phyloP scores from a whole-genome alignment of 2,888 invertebrate species.

The Camptogramma bilineatum region DNA sequence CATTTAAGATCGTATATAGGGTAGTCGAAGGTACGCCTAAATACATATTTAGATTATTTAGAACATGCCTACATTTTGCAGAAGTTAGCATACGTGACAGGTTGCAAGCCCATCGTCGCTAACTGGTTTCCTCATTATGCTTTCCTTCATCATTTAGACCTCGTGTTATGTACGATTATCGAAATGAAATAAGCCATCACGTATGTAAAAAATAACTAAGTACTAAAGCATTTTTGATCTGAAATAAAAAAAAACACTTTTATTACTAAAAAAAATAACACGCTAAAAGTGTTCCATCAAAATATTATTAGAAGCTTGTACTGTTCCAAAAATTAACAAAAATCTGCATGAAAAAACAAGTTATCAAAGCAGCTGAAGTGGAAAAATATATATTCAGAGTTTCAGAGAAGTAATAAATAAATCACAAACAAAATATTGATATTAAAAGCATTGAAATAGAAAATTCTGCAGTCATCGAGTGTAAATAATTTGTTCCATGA shows the following conservation, averaged over 20 bases:
- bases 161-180: no score
- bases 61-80: no score
- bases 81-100: no score
- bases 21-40: no score
- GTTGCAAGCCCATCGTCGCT: no score
- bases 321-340: background rate
- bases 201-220: no score
- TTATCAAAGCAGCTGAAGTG: background rate
- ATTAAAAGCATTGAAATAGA: conserved; percentile 4
- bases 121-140: no score
- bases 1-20: no score
- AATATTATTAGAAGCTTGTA: background rate
- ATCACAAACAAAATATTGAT: conserved; percentile 11
- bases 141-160: no score
- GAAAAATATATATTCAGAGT: background rate
- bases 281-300: background rate
- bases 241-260: background rate
- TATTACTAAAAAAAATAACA: background rate
- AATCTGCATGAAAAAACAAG: background rate
- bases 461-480: conserved; percentile 4
- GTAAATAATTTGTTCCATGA: conserved; percentile 8
- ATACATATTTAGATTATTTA: no score
- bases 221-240: background rate
- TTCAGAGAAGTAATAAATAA: conserved; percentile 5
- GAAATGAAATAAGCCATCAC: no score